phyloP scores from a whole-genome alignment of 1,140 invertebrate species.

The Drosophila athabasca region DNA sequence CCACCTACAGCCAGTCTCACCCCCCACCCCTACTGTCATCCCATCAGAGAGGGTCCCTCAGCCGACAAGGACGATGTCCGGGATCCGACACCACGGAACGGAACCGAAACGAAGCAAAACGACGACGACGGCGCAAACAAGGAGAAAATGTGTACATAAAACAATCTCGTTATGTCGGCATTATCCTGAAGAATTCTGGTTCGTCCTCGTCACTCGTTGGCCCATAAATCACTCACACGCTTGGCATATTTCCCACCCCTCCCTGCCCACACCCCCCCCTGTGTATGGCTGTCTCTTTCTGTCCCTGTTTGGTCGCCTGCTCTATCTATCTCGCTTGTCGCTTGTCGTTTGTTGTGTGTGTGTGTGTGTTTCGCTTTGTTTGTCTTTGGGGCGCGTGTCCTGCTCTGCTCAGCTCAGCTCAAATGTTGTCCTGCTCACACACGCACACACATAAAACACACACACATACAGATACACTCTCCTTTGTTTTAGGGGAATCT shows the following conservation, averaged over 20 bases:
- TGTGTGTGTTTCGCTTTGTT: conserved; percentile 27
- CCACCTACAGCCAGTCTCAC: conserved; percentile 15
- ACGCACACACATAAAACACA: conserved; percentile 35
- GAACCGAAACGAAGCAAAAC: background rate
- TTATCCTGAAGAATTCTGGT: conserved; percentile 83
- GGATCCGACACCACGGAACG: background rate
- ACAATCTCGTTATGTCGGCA: conserved; percentile 83
- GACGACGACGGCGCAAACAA: conserved; percentile 54
- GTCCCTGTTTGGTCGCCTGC: background rate
- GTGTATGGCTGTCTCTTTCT: conserved; percentile 5
- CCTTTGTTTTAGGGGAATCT: conserved; percentile 59
- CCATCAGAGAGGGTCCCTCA: conserved; percentile 25
- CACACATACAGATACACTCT: conserved; percentile 25
- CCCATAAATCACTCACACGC: conserved; percentile 83
- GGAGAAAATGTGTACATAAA: conserved; percentile 79
- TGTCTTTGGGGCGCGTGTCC: conserved; percentile 45
- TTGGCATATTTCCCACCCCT: conserved; percentile 65
- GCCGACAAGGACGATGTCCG: conserved; percentile 14
- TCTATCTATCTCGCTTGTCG: conserved; percentile 7
- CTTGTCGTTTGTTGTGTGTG: too few relatives aligned
- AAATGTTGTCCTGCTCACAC: conserved; percentile 61
- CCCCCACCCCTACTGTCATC: background rate
- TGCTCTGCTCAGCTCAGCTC: conserved; percentile 14
- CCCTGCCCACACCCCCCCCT: conserved; percentile 19
- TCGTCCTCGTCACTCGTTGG: conserved; percentile 80